These are phyloP conservation scores for Megalurothrips usitatus DNA, from an alignment of 2,888 invertebrate species.

Conservation along the genomic window DNA sequence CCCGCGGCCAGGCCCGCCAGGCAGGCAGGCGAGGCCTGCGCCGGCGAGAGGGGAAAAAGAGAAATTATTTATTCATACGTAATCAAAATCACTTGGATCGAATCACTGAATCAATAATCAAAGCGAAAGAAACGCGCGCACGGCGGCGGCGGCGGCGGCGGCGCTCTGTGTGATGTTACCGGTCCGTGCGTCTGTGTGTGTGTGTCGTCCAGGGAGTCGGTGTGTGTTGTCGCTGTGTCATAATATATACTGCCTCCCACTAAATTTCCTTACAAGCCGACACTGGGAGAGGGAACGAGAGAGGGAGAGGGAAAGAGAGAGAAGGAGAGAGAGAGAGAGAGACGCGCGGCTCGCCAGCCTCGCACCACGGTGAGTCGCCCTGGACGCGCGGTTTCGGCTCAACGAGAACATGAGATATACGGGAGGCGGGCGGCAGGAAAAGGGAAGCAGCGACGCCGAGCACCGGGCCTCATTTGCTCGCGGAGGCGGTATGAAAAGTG, in stretches of 20 bases:
- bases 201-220: background rate
- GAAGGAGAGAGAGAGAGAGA: too few species aligned
- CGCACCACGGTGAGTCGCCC: background rate
- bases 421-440: background rate
- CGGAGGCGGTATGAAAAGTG: too few species aligned
- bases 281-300: background rate
- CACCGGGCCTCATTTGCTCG: too few species aligned
- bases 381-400: background rate
- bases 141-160: background rate
- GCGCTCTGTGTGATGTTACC: background rate
- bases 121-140: background rate
- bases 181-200: background rate
- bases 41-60: background rate
- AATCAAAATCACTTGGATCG: slow-evolving; percentile 26
- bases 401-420: background rate
- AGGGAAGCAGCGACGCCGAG: too few species aligned
- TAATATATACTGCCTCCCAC: slow-evolving; percentile 25
- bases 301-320: too few species aligned
- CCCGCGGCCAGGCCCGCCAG: background rate
- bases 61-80: slow-evolving; percentile 23
- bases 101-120: slow-evolving; percentile 27
- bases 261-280: slow-evolving; percentile 1
- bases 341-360: background rate
- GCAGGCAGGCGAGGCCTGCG: too few species aligned
- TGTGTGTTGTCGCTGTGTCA: background rate